These are phyloP conservation scores for Tinamus guttatus DNA, from an alignment of 2,113 vertebrate genomes.

Conservation along the genomic window DNA sequence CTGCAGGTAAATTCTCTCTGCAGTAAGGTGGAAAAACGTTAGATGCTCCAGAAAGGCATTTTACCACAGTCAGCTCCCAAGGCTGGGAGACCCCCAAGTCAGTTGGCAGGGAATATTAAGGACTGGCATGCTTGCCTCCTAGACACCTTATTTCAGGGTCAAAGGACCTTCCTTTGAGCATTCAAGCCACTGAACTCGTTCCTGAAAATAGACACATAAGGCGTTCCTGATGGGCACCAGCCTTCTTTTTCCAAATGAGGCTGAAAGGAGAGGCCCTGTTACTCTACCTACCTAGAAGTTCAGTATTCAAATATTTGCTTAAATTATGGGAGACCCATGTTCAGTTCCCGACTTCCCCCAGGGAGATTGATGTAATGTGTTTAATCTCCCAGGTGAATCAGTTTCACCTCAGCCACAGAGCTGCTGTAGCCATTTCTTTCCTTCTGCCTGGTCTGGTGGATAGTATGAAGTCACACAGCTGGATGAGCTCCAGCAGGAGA, in stretches of 20 bases:
- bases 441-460: neutral
- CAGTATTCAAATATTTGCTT: neutral
- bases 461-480: neutral
- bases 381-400: neutral
- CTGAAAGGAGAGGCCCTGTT: neutral
- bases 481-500: neutral
- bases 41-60: neutral
- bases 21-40: neutral
- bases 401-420: neutral
- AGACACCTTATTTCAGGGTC: neutral
- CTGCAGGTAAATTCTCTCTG: neutral
- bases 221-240: neutral
- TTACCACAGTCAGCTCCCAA: neutral
- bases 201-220: neutral
- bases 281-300: neutral
- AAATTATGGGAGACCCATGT: neutral
- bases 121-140: neutral
- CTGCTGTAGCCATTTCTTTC: neutral
- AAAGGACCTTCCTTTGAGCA: neutral
- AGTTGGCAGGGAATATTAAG: neutral
- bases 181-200: neutral
- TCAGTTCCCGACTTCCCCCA: neutral
- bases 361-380: neutral
- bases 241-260: neutral
- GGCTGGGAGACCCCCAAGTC: neutral